Evolutionary conservation across 2,113 vertebrate species (phyloP).

Genomic region (Leuciscus idus): DNA sequence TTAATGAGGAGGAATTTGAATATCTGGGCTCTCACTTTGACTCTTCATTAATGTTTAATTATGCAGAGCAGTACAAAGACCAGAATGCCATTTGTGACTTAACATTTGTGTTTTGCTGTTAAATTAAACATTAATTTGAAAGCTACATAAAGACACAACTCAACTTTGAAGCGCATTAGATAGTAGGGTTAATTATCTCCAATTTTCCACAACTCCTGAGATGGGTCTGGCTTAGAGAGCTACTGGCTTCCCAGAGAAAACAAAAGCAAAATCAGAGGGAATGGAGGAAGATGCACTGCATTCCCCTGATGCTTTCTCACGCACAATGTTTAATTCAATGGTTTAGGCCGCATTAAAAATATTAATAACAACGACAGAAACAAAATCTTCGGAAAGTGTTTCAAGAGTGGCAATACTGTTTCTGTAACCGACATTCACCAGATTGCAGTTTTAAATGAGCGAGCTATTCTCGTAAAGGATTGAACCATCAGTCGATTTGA

Average conservation of each 20-base stretch:
- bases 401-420: background rate
- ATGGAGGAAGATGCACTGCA: slow-evolving; percentile 1
- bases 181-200: slow-evolving; percentile 68
- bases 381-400: slow-evolving; percentile 22
- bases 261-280: slow-evolving; percentile 35
- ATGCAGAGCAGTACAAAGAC: slow-evolving; percentile 61
- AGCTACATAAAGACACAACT: slow-evolving; percentile 67
- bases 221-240: slow-evolving; percentile 59
- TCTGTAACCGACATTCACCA: background rate
- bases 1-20: slow-evolving; percentile 62
- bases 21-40: slow-evolving; percentile 65
- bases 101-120: slow-evolving; percentile 68
- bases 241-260: slow-evolving; percentile 45
- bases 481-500: background rate
- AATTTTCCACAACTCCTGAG: slow-evolving; percentile 68
- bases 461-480: background rate
- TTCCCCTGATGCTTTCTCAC: background rate
- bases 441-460: slow-evolving; percentile 17
- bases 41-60: slow-evolving; percentile 72
- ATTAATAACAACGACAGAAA: slow-evolving; percentile 1
- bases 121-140: slow-evolving; percentile 72
- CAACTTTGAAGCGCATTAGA: slow-evolving; percentile 62
- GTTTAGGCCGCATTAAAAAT: slow-evolving; percentile 3
- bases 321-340: slow-evolving; percentile 29
- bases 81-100: slow-evolving; percentile 66